Evolutionary conservation across 2,888 invertebrate species (phyloP), one percentile per base, ranked within the genome.

Genomic region (Trichopria drosophilae): DNA sequence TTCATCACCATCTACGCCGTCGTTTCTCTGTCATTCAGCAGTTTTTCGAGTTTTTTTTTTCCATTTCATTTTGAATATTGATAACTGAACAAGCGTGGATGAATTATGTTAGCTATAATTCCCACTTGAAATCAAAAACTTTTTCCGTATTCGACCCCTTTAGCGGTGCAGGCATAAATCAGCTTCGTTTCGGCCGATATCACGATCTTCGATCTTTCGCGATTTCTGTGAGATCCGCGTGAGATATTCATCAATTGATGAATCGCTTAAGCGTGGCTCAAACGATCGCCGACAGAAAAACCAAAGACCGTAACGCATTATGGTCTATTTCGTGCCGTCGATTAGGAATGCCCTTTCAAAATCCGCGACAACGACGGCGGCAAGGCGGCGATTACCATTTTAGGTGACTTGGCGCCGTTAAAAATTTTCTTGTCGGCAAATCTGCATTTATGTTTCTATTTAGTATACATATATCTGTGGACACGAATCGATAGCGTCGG

Each of bases 171-270:
- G 18, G 18, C 2, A 16, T 18, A 20, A 39, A 13, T 52, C 43
- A 42, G 28, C 32, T 42, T 47, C 24, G 23, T 6, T 28, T 26
- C 15, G 5, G 6, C 16, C 10, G 23, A 28, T 51, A 57, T 57
- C 53, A 45, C 9, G 26, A 7, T 24, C 31, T 36, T 42, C 29
- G 49, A 57, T 57, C 57, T 62, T 57, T 43, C 47, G 52, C 55
- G 56, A 59, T 63, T 58, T 51, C 53, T 53, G 55, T 53, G 31
- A 55, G 58, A 60, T 59, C 48, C 39, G 22, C 48, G 22, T 45
- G 49, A 40, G 59, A 59, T 61, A 57, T 49, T 28, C 24, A 58
- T 56, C 53, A 42, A 51, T 55, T 59, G 62, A 62, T 62, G 58
- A 60, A 63, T 63, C 55, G 59, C 51, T 51, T 24, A 35, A 49